Evolutionary conservation across 2,888 invertebrate genomes (phyloP).

Genomic region (Archaeoteleia sp.): DNA sequence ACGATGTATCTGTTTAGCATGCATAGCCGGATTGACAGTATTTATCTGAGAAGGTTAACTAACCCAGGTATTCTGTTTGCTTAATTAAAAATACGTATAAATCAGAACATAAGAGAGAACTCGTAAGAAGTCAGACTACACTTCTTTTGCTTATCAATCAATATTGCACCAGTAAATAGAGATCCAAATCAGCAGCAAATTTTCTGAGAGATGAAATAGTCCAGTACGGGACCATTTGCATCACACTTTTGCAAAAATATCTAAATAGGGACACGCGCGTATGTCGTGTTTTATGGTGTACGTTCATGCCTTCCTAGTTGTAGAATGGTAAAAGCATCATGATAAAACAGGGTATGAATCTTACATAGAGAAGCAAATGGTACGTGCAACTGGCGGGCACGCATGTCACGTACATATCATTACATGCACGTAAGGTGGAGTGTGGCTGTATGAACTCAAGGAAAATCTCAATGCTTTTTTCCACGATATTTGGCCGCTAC

Average conservation of each 20-base stretch:
- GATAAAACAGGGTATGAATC: slow-evolving; percentile 54
- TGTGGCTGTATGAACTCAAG: slow-evolving; percentile 3
- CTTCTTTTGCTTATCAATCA: too few species aligned
- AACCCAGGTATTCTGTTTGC: slow-evolving; percentile 66
- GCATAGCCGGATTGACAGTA: slow-evolving; percentile 64
- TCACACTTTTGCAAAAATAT: too few species aligned
- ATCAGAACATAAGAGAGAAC: too few species aligned
- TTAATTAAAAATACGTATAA: slow-evolving; percentile 70
- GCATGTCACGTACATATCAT: slow-evolving; percentile 1
- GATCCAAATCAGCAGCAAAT: too few species aligned
- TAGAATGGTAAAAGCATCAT: slow-evolving; percentile 63
- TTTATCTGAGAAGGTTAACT: slow-evolving; percentile 72
- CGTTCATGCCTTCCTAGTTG: not conserved
- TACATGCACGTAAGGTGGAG: slow-evolving; percentile 12
- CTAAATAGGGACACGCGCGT: too few species aligned
- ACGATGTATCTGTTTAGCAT: slow-evolving; percentile 72
- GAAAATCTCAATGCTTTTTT: slow-evolving; percentile 8
- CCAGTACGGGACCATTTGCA: too few species aligned
- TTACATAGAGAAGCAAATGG: slow-evolving; percentile 12
- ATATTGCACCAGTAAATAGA: too few species aligned
- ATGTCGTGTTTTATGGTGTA: too few species aligned
- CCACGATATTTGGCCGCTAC: not conserved
- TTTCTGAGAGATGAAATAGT: too few species aligned
- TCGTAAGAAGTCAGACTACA: too few species aligned
- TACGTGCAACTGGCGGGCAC: slow-evolving; percentile 10